Base-by-base conservation (phyloP, 2,113 vertebrate genomes). In the Mobula birostris region DNA sequence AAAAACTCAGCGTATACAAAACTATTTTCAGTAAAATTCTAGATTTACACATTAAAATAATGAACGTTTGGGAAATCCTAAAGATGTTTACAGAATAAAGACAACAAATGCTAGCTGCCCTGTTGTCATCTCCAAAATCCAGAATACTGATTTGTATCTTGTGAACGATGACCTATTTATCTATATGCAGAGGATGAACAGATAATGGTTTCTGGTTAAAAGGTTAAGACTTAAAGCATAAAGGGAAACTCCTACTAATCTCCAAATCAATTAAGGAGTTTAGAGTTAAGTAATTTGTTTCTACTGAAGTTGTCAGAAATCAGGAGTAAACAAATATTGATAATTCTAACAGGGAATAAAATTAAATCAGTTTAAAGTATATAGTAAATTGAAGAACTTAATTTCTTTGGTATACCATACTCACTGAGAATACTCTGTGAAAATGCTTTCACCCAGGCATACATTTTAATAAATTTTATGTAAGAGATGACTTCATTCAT, bases 381-480 rank as follows among this genome's bases (percentile, higher is more conserved):
- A 90, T n/a, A 61, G 24, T n/a, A 15, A 90, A 79, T 79, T 36
- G 32, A 79, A 14, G n/a, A 36, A 79, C n/a, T 79, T 36, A 79
- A 79, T 17, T 90, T 17, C 21, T 90, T 66, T 90, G 5, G 21
- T 32, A 2, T 7, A 21, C 77, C 29, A 40, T 94, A 97, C 98
- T 96, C 96, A 99, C 98, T 97, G 95, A 97, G 97, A 85, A 99
- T 96, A 1, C 96, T 97, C 94, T 98, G 97, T 79, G 98, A 98
- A 96, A 99, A 98, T 0, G 98, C 98, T 95, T 99, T 98, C 94
- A 98, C 97, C 98, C 98, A 99, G 94, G 98, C 98, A 94, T 98
- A 98, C 98, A 99, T 99, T 97, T 99, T 99, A 96, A 99, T 98
- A 95, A 98, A 98, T 95, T 98, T 99, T 96, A 99, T 98, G 95